phyloP scores from a whole-genome alignment of 1,140 invertebrate species.

The Cyrtorhinus lividipennis region DNA sequence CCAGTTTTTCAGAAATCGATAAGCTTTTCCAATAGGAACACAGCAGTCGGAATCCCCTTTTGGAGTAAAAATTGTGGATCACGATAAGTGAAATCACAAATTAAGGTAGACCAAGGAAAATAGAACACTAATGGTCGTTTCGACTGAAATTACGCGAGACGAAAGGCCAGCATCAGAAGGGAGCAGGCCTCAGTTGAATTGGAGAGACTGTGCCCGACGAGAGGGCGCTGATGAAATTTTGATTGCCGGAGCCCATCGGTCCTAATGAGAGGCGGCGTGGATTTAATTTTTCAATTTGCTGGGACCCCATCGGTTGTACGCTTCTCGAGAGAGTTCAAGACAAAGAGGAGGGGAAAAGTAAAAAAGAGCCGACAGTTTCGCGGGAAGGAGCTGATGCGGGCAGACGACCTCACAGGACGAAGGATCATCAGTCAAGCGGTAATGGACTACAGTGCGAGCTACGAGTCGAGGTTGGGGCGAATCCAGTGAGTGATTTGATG shows the following conservation, averaged over 20 bases:
- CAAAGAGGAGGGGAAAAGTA: neutral
- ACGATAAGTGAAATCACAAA: neutral
- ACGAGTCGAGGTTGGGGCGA: neutral
- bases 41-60: no score
- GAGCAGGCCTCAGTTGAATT: no score
- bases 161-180: neutral
- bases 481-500: neutral
- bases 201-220: no score
- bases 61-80: no score
- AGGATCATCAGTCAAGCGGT: neutral
- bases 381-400: no score
- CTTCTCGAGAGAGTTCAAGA: neutral
- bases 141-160: neutral
- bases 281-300: conserved; percentile 17
- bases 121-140: neutral
- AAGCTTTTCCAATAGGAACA: no score
- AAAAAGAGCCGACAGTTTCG: conserved; percentile 1
- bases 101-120: no score
- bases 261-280: conserved; percentile 3
- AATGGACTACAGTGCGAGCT: neutral
- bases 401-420: neutral
- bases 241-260: neutral
- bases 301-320: neutral
- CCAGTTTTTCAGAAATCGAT: no score
- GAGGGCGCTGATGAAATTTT: conserved; percentile 12